These are phyloP conservation scores for Maccullochella peelii DNA, from an alignment of 2,113 vertebrate species.

Conservation along the genomic window DNA sequence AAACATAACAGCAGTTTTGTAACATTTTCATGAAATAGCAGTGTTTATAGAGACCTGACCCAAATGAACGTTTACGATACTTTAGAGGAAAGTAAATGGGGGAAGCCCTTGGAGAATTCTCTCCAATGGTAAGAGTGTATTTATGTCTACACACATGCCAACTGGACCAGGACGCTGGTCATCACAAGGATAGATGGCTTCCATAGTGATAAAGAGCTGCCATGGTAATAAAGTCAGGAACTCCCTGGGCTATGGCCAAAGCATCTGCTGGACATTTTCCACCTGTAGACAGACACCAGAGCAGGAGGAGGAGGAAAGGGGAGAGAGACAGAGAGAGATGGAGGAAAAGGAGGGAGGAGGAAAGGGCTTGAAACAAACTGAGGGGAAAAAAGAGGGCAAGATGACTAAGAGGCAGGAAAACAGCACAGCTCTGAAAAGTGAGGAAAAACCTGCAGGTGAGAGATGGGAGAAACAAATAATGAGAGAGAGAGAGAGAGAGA, in stretches of 20 bases:
- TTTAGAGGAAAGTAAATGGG: constrained; percentile 7
- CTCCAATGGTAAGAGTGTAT: neutral
- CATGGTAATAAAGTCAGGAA: constrained; percentile 43
- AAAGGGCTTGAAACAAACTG: neutral
- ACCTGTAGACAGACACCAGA: constrained; percentile 50
- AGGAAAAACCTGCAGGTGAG: neutral
- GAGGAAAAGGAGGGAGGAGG: neutral
- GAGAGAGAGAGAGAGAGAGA: neutral
- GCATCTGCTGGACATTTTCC: constrained; percentile 56
- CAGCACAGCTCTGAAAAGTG: neutral
- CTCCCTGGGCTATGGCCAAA: constrained; percentile 39
- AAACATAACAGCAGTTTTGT: neutral
- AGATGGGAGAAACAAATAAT: neutral
- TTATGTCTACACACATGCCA: constrained; percentile 24
- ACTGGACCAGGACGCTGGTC: constrained; percentile 40
- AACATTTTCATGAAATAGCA: neutral
- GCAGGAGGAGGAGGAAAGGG: neutral
- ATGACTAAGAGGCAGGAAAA: constrained; percentile 32
- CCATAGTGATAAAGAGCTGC: constrained; percentile 50
- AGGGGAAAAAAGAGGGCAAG: constrained; percentile 4
- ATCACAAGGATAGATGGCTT: neutral
- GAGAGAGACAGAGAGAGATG: neutral
- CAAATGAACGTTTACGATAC: neutral
- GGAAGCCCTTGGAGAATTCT: constrained; percentile 8
- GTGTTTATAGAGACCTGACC: neutral